A percentile compares a stretch with the other conserved stretches of the same genome.
phyloP scores from a whole-genome alignment of 1,140 invertebrate species.

The Ooceraea biroi region DNA sequence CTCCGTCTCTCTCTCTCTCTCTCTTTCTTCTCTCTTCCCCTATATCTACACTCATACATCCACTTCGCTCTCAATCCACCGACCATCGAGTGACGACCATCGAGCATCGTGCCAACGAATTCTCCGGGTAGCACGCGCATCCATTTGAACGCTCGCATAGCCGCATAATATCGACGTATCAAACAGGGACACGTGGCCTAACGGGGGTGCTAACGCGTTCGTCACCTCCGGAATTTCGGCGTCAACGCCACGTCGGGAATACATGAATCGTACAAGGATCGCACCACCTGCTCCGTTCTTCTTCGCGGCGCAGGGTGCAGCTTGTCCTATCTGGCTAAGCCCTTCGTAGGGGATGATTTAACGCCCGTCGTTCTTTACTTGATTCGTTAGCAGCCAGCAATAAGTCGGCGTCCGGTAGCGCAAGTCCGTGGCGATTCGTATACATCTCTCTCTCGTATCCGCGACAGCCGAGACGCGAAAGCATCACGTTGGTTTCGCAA shows the following conservation, averaged over 20 bases:
- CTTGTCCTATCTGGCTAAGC: constrained; percentile 50
- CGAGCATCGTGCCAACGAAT: constrained; percentile 41
- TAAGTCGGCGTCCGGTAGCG: constrained; percentile 17
- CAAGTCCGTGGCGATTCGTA: constrained; percentile 29
- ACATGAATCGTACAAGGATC: constrained; percentile 44
- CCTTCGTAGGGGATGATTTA: constrained; percentile 37
- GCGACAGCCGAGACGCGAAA: neutral
- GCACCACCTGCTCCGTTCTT: constrained; percentile 39
- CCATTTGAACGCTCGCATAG: constrained; percentile 23
- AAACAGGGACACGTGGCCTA: constrained; percentile 30
- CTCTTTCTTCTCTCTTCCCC: constrained; percentile 24
- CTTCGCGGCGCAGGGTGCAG: constrained; percentile 32
- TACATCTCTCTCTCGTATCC: constrained; percentile 15
- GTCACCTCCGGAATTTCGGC: constrained; percentile 43
- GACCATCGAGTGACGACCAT: constrained; percentile 23
- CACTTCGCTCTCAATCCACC: neutral
- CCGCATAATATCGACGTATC: constrained; percentile 64
- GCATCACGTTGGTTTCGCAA: neutral
- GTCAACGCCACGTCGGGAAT: constrained; percentile 33
- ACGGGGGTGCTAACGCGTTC: constrained; percentile 35
- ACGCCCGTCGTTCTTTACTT: constrained; percentile 46
- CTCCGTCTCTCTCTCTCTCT: constrained; percentile 48
- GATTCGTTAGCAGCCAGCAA: constrained; percentile 39
- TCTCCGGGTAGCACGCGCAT: constrained; percentile 40
- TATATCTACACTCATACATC: neutral